Base-by-base conservation (phyloP, 2,888 invertebrate species). In the Drosophila suboccidentalis region DNA sequence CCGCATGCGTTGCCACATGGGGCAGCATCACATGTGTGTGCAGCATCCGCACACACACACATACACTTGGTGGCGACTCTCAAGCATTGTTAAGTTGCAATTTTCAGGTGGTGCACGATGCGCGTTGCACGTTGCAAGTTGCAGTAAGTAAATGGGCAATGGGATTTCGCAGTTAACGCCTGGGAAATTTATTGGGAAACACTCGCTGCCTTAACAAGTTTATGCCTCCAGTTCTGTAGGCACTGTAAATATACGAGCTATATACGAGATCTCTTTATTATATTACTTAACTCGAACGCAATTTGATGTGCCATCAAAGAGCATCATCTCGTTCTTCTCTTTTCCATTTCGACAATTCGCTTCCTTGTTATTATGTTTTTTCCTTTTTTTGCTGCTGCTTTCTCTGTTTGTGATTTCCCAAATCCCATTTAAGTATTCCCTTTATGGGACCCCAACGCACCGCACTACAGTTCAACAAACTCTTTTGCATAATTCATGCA, bases 51-150 rank as follows among this genome's bases (percentile, higher is more conserved):
- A 38, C 10, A 19, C 26, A 15, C 38, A 26, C n/a, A 51, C 15
- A 46, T 29, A 13, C 66, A 70, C 67, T 73, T 73, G 70, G 64
- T 46, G 77, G 67, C 67, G 68, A 71, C 87, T 77, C 82, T 58
- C 67, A 79, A 86, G 82, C 86, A 87, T 85, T 85, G 88, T 85
- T 85, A 85, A 85, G 87, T 87, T 87, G 83, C 88, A 87, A 79
- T 86, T 87, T 87, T 77, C 84, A 84, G 80, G 86, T 82, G 81
- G 65, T 26, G 46, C 62, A 58, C 46, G 62, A 68, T 61, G 55
- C 46, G 38, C 54, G 54, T 39, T 26, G 44, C 54, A 58, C 46
- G 62, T 69, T 38, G 60, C 51, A 50, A 19, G 41, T 75, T 73
- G 66, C 69, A 54, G 74, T 59, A 80, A 82, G 87, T 84, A 84